Evolutionary conservation across 1,140 invertebrate genomes (phyloP).

Genomic region (Neuroterus valhalla): DNA sequence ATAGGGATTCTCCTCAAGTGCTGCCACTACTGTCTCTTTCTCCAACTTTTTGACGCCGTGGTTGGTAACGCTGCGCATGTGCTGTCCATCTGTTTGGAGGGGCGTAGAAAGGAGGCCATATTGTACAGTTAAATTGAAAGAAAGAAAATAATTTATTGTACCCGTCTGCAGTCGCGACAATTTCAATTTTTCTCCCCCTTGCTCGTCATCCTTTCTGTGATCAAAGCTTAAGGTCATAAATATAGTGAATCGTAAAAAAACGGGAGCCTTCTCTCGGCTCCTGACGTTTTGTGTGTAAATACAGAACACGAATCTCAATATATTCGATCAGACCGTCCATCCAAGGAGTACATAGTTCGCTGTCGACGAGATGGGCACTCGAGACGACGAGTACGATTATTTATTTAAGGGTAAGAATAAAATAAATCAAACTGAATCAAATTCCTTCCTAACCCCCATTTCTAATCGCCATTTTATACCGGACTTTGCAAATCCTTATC

Average conservation of each 20-base stretch:
- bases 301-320: conserved; percentile 38
- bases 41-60: not conserved
- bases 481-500: conserved; percentile 27
- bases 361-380: conserved; percentile 88
- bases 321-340: conserved; percentile 43
- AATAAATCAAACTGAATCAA: conserved; percentile 1
- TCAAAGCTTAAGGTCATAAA: not conserved
- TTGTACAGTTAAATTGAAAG: conserved; percentile 76
- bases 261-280: conserved; percentile 27
- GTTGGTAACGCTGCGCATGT: conserved; percentile 40
- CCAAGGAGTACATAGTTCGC: conserved; percentile 44
- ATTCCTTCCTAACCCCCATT: not conserved
- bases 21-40: too few relatives aligned
- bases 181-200: conserved; percentile 25
- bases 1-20: too few relatives aligned
- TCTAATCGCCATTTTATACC: conserved; percentile 25
- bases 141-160: conserved; percentile 70
- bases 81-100: conserved; percentile 45
- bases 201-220: not conserved
- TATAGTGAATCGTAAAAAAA: not conserved
- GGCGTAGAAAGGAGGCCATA: conserved; percentile 74
- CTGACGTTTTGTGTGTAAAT: conserved; percentile 56
- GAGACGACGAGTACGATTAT: conserved; percentile 99
- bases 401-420: conserved; percentile 96
- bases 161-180: conserved; percentile 45